Percentiles rank a stretch among this genome's conserved stretches.
Conservation (phyloP, 2,113 vertebrate species). For the Lasiurus cinereus region DNA sequence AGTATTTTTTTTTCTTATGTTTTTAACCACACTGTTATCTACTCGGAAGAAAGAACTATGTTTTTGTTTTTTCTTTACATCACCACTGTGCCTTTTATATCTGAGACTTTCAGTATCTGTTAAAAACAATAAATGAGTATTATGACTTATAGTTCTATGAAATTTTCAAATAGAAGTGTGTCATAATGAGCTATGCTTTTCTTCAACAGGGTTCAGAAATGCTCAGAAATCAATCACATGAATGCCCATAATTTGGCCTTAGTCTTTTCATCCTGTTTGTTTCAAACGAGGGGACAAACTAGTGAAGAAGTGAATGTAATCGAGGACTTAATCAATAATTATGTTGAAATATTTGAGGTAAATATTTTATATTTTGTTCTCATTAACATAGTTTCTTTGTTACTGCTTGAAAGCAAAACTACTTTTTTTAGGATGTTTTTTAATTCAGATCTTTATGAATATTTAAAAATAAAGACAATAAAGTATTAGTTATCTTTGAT, state of each 20-base stretch:
- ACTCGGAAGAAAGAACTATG: background rate
- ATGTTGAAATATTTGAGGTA: constrained; percentile 95
- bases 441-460: background rate
- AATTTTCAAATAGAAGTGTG: background rate
- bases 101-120: background rate
- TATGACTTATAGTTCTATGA: background rate
- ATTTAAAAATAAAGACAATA: constrained; percentile 35
- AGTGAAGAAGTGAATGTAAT: constrained; percentile 93
- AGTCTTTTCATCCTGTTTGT: constrained; percentile 95
- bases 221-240: constrained; percentile 96
- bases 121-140: background rate
- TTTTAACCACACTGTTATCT: background rate
- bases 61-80: constrained; percentile 8
- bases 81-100: background rate
- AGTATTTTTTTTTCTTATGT: background rate
- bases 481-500: background rate
- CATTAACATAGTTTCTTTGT: constrained; percentile 27
- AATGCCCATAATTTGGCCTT: constrained; percentile 91
- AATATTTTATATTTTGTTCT: constrained; percentile 79
- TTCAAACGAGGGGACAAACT: constrained; percentile 96
- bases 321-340: constrained; percentile 95
- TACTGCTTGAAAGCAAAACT: constrained; percentile 46
- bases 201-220: constrained; percentile 94
- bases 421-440: background rate
- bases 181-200: constrained; percentile 73